Evolutionary conservation across 2,113 vertebrate genomes (phyloP), one percentile per base, ranked within the genome.

Genomic region (Prinia subflava): DNA sequence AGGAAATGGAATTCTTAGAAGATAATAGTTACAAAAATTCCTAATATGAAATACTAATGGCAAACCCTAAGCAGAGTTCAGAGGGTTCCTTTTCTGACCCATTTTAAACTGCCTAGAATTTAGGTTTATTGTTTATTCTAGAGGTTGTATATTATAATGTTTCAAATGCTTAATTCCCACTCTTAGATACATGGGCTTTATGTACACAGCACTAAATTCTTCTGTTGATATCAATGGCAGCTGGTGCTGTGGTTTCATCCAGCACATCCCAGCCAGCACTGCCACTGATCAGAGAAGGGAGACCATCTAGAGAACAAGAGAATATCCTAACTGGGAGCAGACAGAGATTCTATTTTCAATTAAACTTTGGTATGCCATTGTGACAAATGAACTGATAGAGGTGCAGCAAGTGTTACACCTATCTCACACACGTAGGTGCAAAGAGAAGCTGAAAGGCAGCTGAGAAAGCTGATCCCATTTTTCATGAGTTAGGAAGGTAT

Each of bases 91-190:
- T 78, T 69, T 78, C 82, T 90, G 49, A 50, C 1, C 0, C 13
- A 24, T 63, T 81, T 9, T 63, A 63, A 70, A 33, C 22, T 21
- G 25, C 21, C 15, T 63, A 47, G 27, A 59, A 39, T 70, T 53
- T 35, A 50, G 6, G 7, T 82, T 78, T 91, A 10, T 63, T 89
- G 3, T 67, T 74, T 78, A 5, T 75, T 63, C 11, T 63, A 18
- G 4, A 74, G 46, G 6, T 13, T 62, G 1, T 30, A 2, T 49
- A 27, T 70, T 59, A 14, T 0, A 62, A 2, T 33, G 22, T 4
- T 80, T 65, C 9, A 42, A 33, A 37, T 67, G 20, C 13, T 65
- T 39, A 47, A 37, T 68, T 82, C 22, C 22, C 16, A 20, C 15
- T 84, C n/a, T 44, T 28, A 63, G 35, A 6, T 57, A 21, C 0